These are phyloP conservation scores for Cylloceria caligata DNA, from an alignment of 2,888 invertebrate species.

Conservation along the genomic window DNA sequence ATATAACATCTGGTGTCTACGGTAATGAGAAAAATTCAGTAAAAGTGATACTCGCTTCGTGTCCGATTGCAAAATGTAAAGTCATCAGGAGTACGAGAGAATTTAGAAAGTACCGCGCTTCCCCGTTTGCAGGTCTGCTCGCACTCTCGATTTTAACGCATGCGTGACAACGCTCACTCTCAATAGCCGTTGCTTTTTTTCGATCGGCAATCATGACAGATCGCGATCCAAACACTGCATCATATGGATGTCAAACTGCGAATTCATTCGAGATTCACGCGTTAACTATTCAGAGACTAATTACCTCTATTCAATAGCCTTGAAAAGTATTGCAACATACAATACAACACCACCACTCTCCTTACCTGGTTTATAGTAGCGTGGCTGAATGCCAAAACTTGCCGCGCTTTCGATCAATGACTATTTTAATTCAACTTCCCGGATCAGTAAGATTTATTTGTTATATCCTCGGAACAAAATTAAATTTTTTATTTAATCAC, in stretches of 20 bases:
- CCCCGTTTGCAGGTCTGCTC: constrained; percentile 67
- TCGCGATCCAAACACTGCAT: constrained; percentile 1
- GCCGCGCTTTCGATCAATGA: neutral
- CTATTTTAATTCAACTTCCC: constrained; percentile 10
- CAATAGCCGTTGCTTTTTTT: constrained; percentile 46
- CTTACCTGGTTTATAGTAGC: neutral
- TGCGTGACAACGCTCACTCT: constrained; percentile 63
- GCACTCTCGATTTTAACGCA: constrained; percentile 57
- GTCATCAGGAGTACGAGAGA: constrained; percentile 75
- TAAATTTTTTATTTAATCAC: neutral
- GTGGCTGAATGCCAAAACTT: neutral
- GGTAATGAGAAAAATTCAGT: constrained; percentile 76
- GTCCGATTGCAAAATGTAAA: constrained; percentile 79
- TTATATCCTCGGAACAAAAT: neutral
- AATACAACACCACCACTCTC: neutral
- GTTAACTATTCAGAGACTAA: neutral
- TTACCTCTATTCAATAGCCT: neutral
- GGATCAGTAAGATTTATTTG: neutral
- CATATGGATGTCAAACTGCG: neutral
- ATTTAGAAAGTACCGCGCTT: constrained; percentile 81
- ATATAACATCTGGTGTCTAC: constrained; percentile 81
- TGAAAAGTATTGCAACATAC: neutral
- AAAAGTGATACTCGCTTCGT: constrained; percentile 79
- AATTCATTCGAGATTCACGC: constrained; percentile 6
- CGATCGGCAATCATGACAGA: constrained; percentile 10